Base-by-base conservation (phyloP, 1,140 invertebrate species). In the Drosophila chauvacae region DNA sequence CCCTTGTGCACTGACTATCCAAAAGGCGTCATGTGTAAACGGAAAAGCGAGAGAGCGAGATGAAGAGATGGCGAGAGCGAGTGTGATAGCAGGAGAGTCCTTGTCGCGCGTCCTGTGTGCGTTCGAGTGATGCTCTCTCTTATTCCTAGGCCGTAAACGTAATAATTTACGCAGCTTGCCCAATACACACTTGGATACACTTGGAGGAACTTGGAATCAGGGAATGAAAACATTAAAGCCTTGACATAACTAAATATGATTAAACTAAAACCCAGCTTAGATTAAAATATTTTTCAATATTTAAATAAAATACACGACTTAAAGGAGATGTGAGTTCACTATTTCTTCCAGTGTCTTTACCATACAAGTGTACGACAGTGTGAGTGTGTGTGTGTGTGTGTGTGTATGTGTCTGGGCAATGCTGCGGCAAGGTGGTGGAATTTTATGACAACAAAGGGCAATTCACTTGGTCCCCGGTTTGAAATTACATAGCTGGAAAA, bases 391-490 rank as follows among this genome's bases (percentile, higher is more conserved):
- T 11, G 28, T 58, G 39, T 41, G 39, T 11, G 28, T 58, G 30
- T n/a, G 35, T 14, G 42, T 53, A 9, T 57, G 42, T 61, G 71
- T 55, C 33, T 53, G 57, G 51, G 35, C 51, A 41, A 37, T 53
- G 30, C 57, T 56, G 20, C 20, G 35, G 45, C 72, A 86, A 79
- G 82, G 82, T 86, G 82, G 82, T 86, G 82, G 82, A 86, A 86
- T 86, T 86, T 86, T 69, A 79, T 79, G 82, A 77, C 73, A 77
- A 77, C 74, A 77, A 77, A 77, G 62, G 66, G 66, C 45, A 72
- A 72, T 74, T 80, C 63, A 70, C 59, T 75, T 80, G 69, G 76
- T 60, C 63, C 70, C 56, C 58, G 62, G 59, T 60, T 69, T 78
- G 60, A 75, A 79, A 79, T 81, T 78, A 82, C 80, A 74, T 76